Evolutionary conservation across 2,888 invertebrate genomes (phyloP).

Genomic region (Zhuqinia jingwanae): DNA sequence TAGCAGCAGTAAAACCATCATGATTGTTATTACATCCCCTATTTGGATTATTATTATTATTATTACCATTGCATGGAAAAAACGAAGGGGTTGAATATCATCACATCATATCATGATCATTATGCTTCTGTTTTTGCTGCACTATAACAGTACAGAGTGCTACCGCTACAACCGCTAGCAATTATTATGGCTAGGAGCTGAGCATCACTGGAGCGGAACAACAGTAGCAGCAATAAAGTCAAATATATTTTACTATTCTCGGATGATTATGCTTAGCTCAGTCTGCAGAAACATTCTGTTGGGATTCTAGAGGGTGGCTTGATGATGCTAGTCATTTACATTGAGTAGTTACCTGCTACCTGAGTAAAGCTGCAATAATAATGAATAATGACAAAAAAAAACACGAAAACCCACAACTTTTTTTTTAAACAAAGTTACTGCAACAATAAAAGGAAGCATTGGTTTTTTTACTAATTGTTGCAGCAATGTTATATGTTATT

Average conservation of each 20-base stretch:
- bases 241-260: slow-evolving; percentile 3
- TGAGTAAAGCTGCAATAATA: not conserved
- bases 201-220: slow-evolving; percentile 65
- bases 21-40: no score
- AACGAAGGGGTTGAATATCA: no score
- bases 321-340: slow-evolving; percentile 13
- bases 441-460: not conserved
- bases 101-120: no score
- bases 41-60: no score
- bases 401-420: slow-evolving; percentile 15
- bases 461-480: not conserved
- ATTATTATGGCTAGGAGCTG: not conserved
- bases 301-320: not conserved
- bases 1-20: no score
- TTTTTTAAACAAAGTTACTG: slow-evolving; percentile 51
- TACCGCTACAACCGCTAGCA: no score
- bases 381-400: slow-evolving; percentile 26
- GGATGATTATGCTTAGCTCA: not conserved
- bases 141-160: no score
- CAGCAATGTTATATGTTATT: not conserved
- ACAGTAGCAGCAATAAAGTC: slow-evolving; percentile 24
- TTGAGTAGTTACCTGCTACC: not conserved
- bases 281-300: not conserved
- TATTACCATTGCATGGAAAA: no score
- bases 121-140: no score